A percentile compares a stretch with the other conserved stretches of the same genome.
Evolutionary conservation across 2,888 invertebrate species (phyloP).

Genomic region (Clepsis dumicolana): DNA sequence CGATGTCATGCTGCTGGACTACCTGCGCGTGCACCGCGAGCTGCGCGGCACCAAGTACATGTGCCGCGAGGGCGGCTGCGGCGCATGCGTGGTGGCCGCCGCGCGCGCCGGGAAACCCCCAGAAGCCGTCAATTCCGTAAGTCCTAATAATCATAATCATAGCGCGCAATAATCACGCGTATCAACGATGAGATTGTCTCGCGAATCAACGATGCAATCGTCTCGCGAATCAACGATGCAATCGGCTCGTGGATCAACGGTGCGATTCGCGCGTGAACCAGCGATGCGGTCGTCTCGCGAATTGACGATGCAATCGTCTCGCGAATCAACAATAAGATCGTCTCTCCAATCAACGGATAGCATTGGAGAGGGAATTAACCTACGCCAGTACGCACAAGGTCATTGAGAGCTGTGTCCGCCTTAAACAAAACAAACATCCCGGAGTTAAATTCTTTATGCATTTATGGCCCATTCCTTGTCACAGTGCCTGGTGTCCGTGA

Average conservation of each 20-base stretch:
- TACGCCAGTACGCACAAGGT: too few species aligned
- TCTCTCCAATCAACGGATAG: too few species aligned
- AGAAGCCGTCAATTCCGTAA: constrained; percentile 88
- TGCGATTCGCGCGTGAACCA: neutral
- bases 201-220: neutral
- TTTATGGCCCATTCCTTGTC: constrained; percentile 17
- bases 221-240: neutral
- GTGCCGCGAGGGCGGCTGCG: constrained; percentile 90
- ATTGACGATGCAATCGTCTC: too few species aligned
- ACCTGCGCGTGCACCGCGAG: constrained; percentile 82
- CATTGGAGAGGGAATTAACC: too few species aligned
- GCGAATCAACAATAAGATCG: too few species aligned
- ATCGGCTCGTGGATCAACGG: neutral
- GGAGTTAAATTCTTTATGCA: too few species aligned
- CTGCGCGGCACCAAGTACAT: constrained; percentile 89
- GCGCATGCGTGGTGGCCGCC: constrained; percentile 86
- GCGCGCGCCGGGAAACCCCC: constrained; percentile 59
- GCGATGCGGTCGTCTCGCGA: too few species aligned
- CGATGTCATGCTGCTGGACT: constrained; percentile 86
- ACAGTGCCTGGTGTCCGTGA: constrained; percentile 68
- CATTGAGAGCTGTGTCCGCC: too few species aligned
- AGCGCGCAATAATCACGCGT: too few species aligned
- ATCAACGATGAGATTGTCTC: neutral
- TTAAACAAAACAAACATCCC: too few species aligned
- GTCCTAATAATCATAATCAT: constrained; percentile 47